Evolutionary conservation across 2,888 invertebrate genomes (phyloP).

Genomic region (Drosophila bunnanda): DNA sequence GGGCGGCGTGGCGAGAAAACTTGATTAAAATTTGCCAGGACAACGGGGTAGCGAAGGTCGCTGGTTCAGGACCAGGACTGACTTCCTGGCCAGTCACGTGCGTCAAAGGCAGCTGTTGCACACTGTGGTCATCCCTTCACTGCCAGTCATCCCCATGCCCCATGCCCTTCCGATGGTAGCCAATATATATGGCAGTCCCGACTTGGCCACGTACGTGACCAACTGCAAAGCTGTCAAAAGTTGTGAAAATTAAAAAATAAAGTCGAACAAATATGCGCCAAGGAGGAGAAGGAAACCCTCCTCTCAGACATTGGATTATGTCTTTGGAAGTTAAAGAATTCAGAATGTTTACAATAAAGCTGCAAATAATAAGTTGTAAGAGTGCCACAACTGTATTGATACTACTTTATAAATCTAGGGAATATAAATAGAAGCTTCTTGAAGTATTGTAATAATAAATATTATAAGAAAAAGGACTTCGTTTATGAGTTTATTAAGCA

Average conservation of each 20-base stretch:
- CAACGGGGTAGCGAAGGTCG: constrained; percentile 43
- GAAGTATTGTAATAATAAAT: not conserved
- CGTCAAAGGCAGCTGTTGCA: constrained; percentile 66
- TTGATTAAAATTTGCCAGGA: constrained; percentile 72
- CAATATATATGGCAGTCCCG: constrained; percentile 58
- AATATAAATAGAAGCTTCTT: not conserved
- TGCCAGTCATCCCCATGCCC: constrained; percentile 6
- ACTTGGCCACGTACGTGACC: constrained; percentile 64
- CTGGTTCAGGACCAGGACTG: not conserved
- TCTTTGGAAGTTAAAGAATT: constrained; percentile 4
- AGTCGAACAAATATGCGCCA: constrained; percentile 74
- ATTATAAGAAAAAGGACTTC: not conserved
- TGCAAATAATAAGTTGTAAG: too few relatives aligned
- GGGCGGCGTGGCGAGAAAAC: constrained; percentile 62
- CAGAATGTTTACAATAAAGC: not conserved
- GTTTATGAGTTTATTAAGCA: not conserved
- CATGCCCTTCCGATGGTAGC: constrained; percentile 27
- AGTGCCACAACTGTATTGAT: too few relatives aligned
- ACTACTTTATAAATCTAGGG: too few relatives aligned
- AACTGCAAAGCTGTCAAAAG: constrained; percentile 74
- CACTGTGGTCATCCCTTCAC: constrained; percentile 50
- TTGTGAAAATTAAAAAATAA: constrained; percentile 78
- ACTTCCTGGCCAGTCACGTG: constrained; percentile 57
- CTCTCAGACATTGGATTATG: constrained; percentile 5
- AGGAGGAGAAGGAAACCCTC: constrained; percentile 27